Base-by-base conservation (phyloP, 2,888 invertebrate species). In the Acanthosoma haemorrhoidale region DNA sequence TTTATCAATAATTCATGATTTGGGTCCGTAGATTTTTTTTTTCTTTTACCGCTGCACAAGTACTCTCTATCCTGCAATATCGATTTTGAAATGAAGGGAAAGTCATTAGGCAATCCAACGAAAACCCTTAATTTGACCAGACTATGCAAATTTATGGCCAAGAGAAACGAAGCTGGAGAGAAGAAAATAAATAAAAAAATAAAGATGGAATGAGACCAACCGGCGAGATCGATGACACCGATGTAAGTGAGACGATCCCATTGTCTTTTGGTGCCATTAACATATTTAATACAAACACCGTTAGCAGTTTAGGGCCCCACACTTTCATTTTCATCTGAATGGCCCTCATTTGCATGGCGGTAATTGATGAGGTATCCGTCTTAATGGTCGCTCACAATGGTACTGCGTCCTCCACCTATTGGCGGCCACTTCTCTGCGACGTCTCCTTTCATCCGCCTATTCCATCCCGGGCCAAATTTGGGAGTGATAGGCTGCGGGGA, bases 241-340 rank as follows among this genome's bases (percentile, higher is more conserved):
- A n/a, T n/a, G n/a, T n/a, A n/a, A n/a, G n/a, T n/a, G n/a, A n/a
- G n/a, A n/a, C n/a, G n/a, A 25, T 51, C 51, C 51, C 25, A 51
- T 51, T 51, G 51, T 51, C 51, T 51, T 2, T 2, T 2, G n/a
- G 25, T n/a, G 25, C 5, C 51, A 51, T 51, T 51, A 51, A 51
- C 51, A 51, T 51, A 25, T 51, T 51, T 51, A 51, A 51, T 51
- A 25, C 51, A 51, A 51, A 51, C 25, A 51, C 51, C 51, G 51
- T 51, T 51, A 51, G 51, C n/a, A n/a, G n/a, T n/a, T n/a, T n/a
- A n/a, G n/a, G n/a, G n/a, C 29, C 18, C 51, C 21, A 51, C 51
- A 51, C 51, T 51, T 51, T 51, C 51, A n/a, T n/a, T n/a, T n/a
- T n/a, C 51, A 25, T 51, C 51, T 51, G 25, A 51, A 51, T 51